phyloP scores from a whole-genome alignment of 2,113 vertebrate genomes.

The Anguilla rostrata region DNA sequence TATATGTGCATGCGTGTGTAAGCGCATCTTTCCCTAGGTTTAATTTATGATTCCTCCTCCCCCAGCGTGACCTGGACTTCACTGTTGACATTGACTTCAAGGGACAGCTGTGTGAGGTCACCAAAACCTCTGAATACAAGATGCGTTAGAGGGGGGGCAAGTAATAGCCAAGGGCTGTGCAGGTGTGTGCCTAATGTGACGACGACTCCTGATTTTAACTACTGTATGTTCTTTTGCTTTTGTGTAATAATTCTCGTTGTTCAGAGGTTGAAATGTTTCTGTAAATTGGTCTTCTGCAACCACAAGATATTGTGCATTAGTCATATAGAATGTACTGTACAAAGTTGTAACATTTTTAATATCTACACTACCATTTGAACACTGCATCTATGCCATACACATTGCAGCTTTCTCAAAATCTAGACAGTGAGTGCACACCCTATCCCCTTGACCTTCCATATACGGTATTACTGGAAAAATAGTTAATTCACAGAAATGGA shows the following conservation, averaged over 20 bases:
- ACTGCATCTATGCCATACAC: not conserved
- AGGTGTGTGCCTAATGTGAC: slow-evolving; percentile 35
- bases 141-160: slow-evolving; percentile 74
- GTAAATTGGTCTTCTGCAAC: slow-evolving; percentile 28
- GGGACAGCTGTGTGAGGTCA: slow-evolving; percentile 88
- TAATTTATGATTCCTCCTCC: slow-evolving; percentile 4
- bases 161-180: not conserved
- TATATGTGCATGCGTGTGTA: not conserved
- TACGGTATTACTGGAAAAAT: slow-evolving; percentile 35
- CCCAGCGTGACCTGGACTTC: slow-evolving; percentile 90
- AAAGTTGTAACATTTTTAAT: not conserved
- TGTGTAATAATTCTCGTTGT: slow-evolving; percentile 43
- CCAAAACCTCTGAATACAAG: slow-evolving; percentile 86
- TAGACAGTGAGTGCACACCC: not conserved
- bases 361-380: not conserved
- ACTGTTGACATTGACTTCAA: slow-evolving; percentile 90
- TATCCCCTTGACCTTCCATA: slow-evolving; percentile 36
- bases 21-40: not conserved
- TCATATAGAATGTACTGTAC: slow-evolving; percentile 32
- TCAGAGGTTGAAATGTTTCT: slow-evolving; percentile 51
- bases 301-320: slow-evolving; percentile 51
- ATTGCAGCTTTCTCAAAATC: not conserved
- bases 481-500: slow-evolving; percentile 17
- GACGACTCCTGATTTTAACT: slow-evolving; percentile 34
- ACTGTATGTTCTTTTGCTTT: slow-evolving; percentile 23